phyloP scores from a whole-genome alignment of 2,888 invertebrate species.

The Hirtodrosophila cameraria region DNA sequence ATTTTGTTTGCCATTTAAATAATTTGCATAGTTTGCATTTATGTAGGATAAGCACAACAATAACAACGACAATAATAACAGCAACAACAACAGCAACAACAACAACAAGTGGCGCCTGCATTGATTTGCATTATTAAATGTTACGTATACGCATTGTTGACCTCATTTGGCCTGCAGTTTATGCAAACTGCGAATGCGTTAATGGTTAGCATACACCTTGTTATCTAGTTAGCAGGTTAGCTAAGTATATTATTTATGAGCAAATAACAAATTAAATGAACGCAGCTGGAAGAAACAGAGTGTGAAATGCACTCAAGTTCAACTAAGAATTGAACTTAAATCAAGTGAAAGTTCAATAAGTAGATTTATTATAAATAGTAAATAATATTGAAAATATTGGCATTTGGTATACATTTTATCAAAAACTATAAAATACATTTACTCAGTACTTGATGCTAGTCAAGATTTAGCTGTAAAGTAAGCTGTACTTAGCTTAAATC shows the following conservation, averaged over 20 bases:
- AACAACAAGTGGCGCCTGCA: slow-evolving; percentile 34
- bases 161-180: slow-evolving; percentile 42
- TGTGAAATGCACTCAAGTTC: slow-evolving; percentile 2
- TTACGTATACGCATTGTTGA: slow-evolving; percentile 61
- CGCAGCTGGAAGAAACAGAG: slow-evolving; percentile 14
- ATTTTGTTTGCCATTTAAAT: slow-evolving; percentile 66
- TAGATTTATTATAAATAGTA: no score
- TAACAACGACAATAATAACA: slow-evolving; percentile 4
- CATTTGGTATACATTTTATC: no score
- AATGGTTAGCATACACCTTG: slow-evolving; percentile 27
- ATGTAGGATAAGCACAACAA: slow-evolving; percentile 38
- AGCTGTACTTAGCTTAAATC: no score
- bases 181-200: slow-evolving; percentile 30
- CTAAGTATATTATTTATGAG: slow-evolving; percentile 19
- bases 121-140: slow-evolving; percentile 68
- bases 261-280: slow-evolving; percentile 9
- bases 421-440: no score
- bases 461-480: no score
- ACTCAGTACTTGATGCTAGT: no score
- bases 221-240: slow-evolving; percentile 19
- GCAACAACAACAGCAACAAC: neutral
- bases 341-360: neutral
- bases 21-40: slow-evolving; percentile 65
- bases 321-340: neutral
- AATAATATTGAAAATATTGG: no score